These are phyloP conservation scores for Epistrophella euchroma DNA, from an alignment of 2,888 invertebrate genomes.

Conservation along the genomic window DNA sequence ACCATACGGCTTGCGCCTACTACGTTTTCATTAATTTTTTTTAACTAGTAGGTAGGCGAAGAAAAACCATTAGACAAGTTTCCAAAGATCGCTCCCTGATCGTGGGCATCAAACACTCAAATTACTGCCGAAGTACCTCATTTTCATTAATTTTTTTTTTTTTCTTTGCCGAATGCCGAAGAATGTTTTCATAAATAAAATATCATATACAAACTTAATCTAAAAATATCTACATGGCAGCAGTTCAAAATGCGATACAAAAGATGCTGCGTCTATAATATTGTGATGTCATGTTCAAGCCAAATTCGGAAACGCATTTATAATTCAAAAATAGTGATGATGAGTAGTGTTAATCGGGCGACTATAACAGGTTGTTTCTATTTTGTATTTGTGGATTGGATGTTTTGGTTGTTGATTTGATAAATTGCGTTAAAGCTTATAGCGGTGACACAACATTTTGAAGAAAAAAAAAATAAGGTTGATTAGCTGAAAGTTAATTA, in stretches of 20 bases:
- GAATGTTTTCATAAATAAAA: constrained; percentile 38
- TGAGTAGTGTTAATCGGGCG: constrained; percentile 52
- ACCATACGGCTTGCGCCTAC: constrained; percentile 39
- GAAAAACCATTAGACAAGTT: constrained; percentile 46
- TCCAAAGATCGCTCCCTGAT: constrained; percentile 39
- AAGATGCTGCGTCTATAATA: constrained; percentile 34
- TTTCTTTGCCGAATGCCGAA: constrained; percentile 34
- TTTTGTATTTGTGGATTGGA: constrained; percentile 17
- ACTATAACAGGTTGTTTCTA: constrained; percentile 58
- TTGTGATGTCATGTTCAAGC: constrained; percentile 70
- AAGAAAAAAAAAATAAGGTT: neutral
- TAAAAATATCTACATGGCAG: constrained; percentile 61
- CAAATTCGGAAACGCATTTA: constrained; percentile 62
- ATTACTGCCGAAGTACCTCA: constrained; percentile 28
- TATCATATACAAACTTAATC: constrained; percentile 42
- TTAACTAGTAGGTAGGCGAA: constrained; percentile 34
- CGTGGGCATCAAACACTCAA: constrained; percentile 49
- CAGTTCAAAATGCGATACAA: constrained; percentile 54
- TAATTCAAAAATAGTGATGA: constrained; percentile 66
- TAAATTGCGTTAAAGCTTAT: constrained; percentile 15
- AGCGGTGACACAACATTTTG: constrained; percentile 22
- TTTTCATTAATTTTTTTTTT: constrained; percentile 29
- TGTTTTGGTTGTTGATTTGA: constrained; percentile 15
- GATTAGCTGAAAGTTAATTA: neutral
- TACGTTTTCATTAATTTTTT: neutral